phyloP scores from a whole-genome alignment of 2,797 vertebrate genomes.

The Choloepus didactylus region DNA sequence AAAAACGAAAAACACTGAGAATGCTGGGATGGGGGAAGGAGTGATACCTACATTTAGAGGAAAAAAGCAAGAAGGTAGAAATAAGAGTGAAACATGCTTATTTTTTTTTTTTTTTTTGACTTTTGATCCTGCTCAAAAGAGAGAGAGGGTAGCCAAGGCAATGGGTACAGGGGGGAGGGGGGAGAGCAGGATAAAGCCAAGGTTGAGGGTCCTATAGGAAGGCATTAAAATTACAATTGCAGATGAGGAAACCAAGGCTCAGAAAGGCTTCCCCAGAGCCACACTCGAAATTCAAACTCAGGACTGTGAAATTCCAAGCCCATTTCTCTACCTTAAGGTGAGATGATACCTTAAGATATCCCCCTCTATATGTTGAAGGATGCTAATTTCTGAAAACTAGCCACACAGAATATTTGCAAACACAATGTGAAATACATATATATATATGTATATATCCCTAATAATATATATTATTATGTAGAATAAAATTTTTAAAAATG shows the following conservation, averaged over 20 bases:
- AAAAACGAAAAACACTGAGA: too few species aligned
- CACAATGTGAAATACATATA: background rate
- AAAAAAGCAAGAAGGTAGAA: background rate
- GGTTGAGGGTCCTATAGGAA: background rate
- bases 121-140: background rate
- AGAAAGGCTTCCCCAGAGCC: background rate
- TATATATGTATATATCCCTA: too few species aligned
- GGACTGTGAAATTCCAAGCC: background rate
- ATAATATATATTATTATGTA: too few species aligned
- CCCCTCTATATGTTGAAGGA: background rate
- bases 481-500: background rate
- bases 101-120: background rate
- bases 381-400: background rate
- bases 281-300: background rate
- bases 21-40: background rate
- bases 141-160: background rate
- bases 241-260: background rate
- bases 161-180: background rate
- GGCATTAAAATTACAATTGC: background rate
- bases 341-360: background rate
- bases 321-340: background rate
- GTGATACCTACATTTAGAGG: background rate
- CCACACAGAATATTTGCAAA: background rate
- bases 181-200: background rate
- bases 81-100: background rate